These are phyloP conservation scores for Aleiodes leptofemur DNA, from an alignment of 2,888 invertebrate species.

Conservation along the genomic window DNA sequence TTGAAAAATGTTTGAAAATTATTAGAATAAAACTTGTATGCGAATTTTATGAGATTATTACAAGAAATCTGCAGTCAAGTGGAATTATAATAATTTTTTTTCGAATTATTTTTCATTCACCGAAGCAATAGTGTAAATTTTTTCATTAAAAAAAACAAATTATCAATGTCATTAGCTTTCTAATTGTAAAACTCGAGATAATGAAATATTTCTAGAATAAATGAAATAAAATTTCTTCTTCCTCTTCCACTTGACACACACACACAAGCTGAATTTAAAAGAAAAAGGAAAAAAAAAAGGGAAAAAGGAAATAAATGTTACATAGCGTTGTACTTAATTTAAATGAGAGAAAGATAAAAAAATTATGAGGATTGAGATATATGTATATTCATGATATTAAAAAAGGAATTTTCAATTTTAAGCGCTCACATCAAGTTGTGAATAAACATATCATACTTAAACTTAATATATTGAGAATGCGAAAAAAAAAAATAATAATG, in stretches of 20 bases:
- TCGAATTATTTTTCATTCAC: no score
- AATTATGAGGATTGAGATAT: slow-evolving; percentile 31
- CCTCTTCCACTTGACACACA: slow-evolving; percentile 40
- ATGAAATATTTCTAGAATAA: background rate
- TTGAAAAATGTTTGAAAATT: slow-evolving; percentile 68
- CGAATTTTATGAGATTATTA: background rate
- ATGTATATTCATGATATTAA: slow-evolving; percentile 47
- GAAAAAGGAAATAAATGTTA: slow-evolving; percentile 61
- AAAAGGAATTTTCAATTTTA: slow-evolving; percentile 64
- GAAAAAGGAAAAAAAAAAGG: slow-evolving; percentile 14
- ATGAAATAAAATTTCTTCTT: background rate
- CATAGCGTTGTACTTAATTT: slow-evolving; percentile 69
- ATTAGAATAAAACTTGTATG: slow-evolving; percentile 58
- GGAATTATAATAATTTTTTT: slow-evolving; percentile 2
- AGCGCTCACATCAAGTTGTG: slow-evolving; percentile 76
- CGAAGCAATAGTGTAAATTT: no score
- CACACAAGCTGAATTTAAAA: background rate
- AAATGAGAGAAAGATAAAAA: slow-evolving; percentile 52
- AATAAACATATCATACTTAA: slow-evolving; percentile 75
- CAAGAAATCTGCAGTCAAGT: slow-evolving; percentile 43
- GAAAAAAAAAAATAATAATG: slow-evolving; percentile 49
- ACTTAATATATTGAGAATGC: slow-evolving; percentile 69
- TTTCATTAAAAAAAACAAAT: no score
- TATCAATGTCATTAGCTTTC: no score
- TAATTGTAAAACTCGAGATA: no score